These are phyloP conservation scores for Mus spretus DNA, from an alignment of 2,797 vertebrate genomes.

Conservation along the genomic window DNA sequence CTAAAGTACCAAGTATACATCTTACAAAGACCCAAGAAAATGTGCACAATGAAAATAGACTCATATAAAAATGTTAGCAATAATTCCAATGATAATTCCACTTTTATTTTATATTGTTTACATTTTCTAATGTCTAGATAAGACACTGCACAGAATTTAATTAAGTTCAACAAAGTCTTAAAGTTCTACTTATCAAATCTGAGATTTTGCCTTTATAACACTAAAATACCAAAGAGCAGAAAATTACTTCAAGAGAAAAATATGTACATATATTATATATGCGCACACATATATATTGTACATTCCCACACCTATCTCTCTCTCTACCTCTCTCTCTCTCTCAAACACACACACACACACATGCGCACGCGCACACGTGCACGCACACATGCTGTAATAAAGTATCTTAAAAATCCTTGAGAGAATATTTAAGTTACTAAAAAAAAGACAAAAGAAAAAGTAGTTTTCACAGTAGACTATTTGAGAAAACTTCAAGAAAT, in stretches of 20 bases:
- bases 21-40: slow-evolving; percentile 28
- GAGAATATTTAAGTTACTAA: slow-evolving; percentile 17
- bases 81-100: not conserved
- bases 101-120: slow-evolving; percentile 34
- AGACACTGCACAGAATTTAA: slow-evolving; percentile 14
- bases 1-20: not conserved
- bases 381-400: not conserved
- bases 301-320: too few relatives aligned
- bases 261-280: too few relatives aligned
- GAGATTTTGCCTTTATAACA: not conserved
- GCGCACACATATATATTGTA: too few relatives aligned
- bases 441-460: slow-evolving; percentile 38
- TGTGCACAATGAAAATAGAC: not conserved
- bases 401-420: not conserved
- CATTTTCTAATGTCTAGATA: slow-evolving; percentile 9
- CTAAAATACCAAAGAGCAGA: not conserved
- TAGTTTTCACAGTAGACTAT: slow-evolving; percentile 54
- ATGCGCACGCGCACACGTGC: fast-evolving
- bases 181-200: not conserved
- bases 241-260: not conserved
- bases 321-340: too few relatives aligned
- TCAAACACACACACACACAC: too few relatives aligned
- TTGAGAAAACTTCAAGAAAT: slow-evolving; percentile 70
- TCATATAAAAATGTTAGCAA: not conserved
- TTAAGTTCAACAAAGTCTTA: slow-evolving; percentile 20